Percentiles rank a stretch among this genome's conserved stretches.
phyloP scores from a whole-genome alignment of 2,797 vertebrate genomes.

The Hemitrygon akajei region DNA sequence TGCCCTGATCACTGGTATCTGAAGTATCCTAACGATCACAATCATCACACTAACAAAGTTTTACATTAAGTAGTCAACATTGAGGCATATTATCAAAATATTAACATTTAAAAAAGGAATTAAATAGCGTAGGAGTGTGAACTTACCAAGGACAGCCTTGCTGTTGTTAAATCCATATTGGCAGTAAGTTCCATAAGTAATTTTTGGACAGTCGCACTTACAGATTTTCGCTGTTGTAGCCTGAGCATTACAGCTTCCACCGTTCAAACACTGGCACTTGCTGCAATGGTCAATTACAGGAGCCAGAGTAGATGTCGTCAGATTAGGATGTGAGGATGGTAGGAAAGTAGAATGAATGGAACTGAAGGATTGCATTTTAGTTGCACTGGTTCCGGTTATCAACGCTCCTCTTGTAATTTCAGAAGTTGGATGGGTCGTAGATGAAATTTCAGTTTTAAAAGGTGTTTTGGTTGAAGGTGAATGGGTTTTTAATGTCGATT shows the following conservation, averaged over 20 bases:
- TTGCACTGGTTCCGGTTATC: background rate
- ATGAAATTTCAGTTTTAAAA: background rate
- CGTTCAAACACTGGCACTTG: background rate
- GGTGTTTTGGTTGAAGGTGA: background rate
- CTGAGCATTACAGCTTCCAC: background rate
- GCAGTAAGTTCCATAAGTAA: background rate
- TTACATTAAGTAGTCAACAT: too few relatives aligned
- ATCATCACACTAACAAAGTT: background rate
- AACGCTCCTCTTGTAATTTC: too few relatives aligned
- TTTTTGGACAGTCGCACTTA: background rate
- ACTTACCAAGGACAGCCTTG: background rate
- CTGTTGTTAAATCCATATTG: background rate
- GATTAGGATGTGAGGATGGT: background rate
- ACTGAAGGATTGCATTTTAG: background rate
- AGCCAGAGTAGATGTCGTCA: background rate
- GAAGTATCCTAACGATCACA: background rate
- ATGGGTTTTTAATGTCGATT: too few relatives aligned
- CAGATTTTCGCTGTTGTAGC: background rate
- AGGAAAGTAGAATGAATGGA: background rate
- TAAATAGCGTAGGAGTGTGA: background rate
- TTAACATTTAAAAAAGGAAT: background rate
- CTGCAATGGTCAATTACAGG: slow-evolving; percentile 14
- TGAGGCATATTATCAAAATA: background rate
- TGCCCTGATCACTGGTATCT: background rate
- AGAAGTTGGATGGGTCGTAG: background rate